Conservation (phyloP, 2,797 vertebrate species). For the Nyctalus aviator region DNA sequence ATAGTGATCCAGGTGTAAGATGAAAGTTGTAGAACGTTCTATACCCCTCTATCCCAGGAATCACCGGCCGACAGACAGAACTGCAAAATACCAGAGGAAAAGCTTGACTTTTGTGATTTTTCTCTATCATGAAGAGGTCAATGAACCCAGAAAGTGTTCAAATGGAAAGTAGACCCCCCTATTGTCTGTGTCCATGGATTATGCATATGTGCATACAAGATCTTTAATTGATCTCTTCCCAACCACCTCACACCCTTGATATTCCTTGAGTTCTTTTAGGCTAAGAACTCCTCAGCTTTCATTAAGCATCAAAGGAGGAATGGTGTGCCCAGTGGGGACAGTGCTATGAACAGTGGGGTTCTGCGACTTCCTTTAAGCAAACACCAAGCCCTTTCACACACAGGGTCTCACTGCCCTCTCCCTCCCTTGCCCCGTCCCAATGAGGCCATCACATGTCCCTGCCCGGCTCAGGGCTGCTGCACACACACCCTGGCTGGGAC, state of each 20-base stretch:
- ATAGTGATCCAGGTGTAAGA: background rate
- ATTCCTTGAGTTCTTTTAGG: background rate
- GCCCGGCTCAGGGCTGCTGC: constrained; percentile 51
- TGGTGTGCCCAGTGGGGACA: background rate
- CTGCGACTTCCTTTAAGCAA: background rate
- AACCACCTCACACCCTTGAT: background rate
- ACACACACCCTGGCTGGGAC: constrained; percentile 9
- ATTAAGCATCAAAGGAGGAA: background rate
- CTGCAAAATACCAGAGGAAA: background rate
- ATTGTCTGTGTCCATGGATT: too few species aligned
- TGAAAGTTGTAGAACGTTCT: background rate
- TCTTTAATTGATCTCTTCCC: too few species aligned
- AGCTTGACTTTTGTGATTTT: constrained; percentile 1
- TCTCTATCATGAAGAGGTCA: background rate
- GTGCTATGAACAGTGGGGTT: background rate
- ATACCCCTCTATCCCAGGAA: background rate
- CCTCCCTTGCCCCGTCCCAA: background rate
- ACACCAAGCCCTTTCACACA: background rate
- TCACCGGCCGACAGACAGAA: background rate
- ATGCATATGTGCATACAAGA: too few species aligned
- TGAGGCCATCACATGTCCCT: constrained; percentile 33
- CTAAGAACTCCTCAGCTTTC: background rate
- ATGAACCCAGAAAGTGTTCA: background rate
- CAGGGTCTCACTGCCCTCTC: background rate
- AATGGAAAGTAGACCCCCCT: background rate